phyloP scores from a whole-genome alignment of 2,888 invertebrate genomes.

The Isoperla grammatica region DNA sequence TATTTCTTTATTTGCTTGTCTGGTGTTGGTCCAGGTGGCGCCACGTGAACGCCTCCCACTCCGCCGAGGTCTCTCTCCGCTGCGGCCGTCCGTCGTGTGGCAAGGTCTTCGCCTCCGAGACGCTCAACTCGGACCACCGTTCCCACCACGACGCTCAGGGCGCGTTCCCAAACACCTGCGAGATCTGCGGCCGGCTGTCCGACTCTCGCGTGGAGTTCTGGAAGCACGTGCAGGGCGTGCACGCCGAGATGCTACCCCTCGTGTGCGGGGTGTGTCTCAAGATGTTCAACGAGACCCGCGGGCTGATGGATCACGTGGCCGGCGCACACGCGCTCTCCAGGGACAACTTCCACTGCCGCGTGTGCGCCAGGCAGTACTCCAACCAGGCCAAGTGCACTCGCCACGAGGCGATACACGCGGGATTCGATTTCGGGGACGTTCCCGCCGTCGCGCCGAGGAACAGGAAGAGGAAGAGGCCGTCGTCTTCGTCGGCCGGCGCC shows the following conservation, averaged over 20 bases:
- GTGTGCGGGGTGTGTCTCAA: conserved; percentile 49
- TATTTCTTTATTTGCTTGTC: neutral
- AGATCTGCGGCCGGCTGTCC: conserved; percentile 49
- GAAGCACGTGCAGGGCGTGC: conserved; percentile 50
- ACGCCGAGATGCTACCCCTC: conserved; percentile 46
- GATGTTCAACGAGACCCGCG: conserved; percentile 44
- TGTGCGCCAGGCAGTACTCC: conserved; percentile 47
- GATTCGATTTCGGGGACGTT: conserved; percentile 34
- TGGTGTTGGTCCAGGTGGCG: conserved; percentile 40
- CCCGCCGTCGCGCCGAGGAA: neutral
- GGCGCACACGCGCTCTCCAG: conserved; percentile 45
- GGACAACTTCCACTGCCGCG: conserved; percentile 47
- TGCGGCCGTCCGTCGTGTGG: conserved; percentile 42
- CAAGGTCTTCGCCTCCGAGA: conserved; percentile 45
- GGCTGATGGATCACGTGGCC: conserved; percentile 44
- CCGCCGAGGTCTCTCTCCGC: conserved; percentile 41
- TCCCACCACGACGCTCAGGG: conserved; percentile 41
- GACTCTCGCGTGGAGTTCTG: conserved; percentile 48
- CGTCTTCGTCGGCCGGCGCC: neutral
- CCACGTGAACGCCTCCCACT: conserved; percentile 44
- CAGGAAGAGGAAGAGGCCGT: neutral
- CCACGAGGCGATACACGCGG: conserved; percentile 46
- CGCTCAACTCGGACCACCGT: conserved; percentile 43
- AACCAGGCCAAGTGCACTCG: conserved; percentile 49
- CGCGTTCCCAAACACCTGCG: conserved; percentile 42